phyloP scores from a whole-genome alignment of 1,140 invertebrate species.

The Drosophila micromelanica region DNA sequence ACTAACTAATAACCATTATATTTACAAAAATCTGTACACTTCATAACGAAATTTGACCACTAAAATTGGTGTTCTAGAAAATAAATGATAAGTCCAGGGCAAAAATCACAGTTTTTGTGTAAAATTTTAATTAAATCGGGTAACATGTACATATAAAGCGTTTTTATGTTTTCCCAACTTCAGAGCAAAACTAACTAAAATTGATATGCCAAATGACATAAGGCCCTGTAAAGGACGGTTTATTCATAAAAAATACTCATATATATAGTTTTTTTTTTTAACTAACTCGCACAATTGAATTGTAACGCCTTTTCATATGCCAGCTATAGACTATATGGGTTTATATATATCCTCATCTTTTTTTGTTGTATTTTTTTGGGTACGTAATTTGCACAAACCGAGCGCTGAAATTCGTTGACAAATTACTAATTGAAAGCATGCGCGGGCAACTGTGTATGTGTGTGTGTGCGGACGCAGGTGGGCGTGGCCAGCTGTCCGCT shows the following conservation, averaged over 20 bases:
- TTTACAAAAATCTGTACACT: slow-evolving; percentile 9
- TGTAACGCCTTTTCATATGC: slow-evolving; percentile 62
- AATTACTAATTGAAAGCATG: slow-evolving; percentile 78
- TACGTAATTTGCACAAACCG: slow-evolving; percentile 63
- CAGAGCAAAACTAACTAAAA: background rate
- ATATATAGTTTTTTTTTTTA: slow-evolving; percentile 34
- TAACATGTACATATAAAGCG: background rate
- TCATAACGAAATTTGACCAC: slow-evolving; percentile 20
- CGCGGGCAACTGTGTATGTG: slow-evolving; percentile 48
- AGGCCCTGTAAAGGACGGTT: slow-evolving; percentile 37
- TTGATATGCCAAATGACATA: slow-evolving; percentile 43
- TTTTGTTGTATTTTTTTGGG: slow-evolving; percentile 23
- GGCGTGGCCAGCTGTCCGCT: slow-evolving; percentile 19
- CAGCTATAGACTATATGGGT: slow-evolving; percentile 14
- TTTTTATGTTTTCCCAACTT: slow-evolving; percentile 20
- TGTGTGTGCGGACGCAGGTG: slow-evolving; percentile 39
- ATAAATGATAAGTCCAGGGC: slow-evolving; percentile 1
- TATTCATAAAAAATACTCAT: slow-evolving; percentile 29
- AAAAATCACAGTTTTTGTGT: slow-evolving; percentile 9
- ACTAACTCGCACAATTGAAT: slow-evolving; percentile 62
- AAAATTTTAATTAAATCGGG: slow-evolving; percentile 37
- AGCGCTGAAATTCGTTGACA: slow-evolving; percentile 63
- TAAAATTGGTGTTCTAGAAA: slow-evolving; percentile 1
- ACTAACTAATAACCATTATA: background rate
- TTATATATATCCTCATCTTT: slow-evolving; percentile 3